These are phyloP conservation scores for Azemiops feae DNA, from an alignment of 2,113 vertebrate species.

Conservation along the genomic window DNA sequence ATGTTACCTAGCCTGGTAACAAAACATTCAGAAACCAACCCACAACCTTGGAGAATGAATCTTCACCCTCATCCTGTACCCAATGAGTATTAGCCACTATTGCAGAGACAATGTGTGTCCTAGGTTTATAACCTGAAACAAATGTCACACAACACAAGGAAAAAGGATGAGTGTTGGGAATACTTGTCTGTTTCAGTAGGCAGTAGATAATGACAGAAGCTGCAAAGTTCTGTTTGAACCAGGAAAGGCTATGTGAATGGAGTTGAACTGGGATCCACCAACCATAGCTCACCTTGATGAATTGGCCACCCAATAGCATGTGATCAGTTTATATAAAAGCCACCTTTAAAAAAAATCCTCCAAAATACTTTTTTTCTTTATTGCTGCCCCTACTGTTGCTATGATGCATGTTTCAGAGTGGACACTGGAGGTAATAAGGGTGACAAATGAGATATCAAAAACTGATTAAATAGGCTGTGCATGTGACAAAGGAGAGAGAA, in stretches of 20 bases:
- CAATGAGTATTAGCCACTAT: too few relatives aligned
- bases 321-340: not conserved
- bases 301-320: not conserved
- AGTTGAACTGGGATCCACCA: not conserved
- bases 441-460: conserved; percentile 27
- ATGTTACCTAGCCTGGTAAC: too few relatives aligned
- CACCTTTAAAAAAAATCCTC: not conserved
- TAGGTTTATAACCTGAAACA: not conserved
- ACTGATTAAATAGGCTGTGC: conserved; percentile 19
- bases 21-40: too few relatives aligned
- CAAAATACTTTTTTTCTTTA: not conserved
- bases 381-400: not conserved
- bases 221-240: not conserved
- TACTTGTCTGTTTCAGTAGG: not conserved
- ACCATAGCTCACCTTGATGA: not conserved
- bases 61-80: too few relatives aligned
- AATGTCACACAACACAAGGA: not conserved
- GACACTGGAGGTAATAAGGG: not conserved
- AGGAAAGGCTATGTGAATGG: not conserved
- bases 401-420: not conserved
- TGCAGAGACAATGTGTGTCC: not conserved
- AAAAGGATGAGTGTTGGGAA: not conserved
- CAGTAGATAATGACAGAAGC: not conserved
- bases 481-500: conserved; percentile 20
- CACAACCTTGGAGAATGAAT: too few relatives aligned